phyloP scores from a whole-genome alignment of 2,113 vertebrate genomes.

The Porphyrio hochstetteri region DNA sequence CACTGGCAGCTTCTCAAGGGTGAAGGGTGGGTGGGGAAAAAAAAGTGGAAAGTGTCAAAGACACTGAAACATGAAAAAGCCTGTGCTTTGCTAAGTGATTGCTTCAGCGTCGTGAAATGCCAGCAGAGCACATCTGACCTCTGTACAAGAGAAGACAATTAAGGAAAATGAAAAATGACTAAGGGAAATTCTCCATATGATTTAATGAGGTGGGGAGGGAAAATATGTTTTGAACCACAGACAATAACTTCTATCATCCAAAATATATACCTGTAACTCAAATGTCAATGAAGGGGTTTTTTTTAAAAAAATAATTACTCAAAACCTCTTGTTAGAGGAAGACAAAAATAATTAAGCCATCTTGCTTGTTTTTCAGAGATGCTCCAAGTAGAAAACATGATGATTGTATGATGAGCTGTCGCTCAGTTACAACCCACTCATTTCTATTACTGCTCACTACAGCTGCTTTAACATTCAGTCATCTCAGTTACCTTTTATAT shows the following conservation, averaged over 20 bases:
- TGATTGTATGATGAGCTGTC: constrained; percentile 62
- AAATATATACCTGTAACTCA: not conserved
- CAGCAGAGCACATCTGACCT: constrained; percentile 17
- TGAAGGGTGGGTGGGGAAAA: not conserved
- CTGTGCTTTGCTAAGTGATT: not conserved
- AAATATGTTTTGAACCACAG: not conserved
- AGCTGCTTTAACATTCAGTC: constrained; percentile 46
- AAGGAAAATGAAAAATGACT: not conserved
- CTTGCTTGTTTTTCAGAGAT: constrained; percentile 45
- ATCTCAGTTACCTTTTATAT: constrained; percentile 4
- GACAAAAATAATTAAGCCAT: constrained; percentile 8
- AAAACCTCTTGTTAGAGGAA: constrained; percentile 4
- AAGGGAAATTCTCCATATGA: not conserved
- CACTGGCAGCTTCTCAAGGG: not conserved
- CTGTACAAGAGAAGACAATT: not conserved
- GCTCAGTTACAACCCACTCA: constrained; percentile 54
- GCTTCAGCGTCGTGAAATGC: not conserved
- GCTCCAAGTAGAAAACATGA: constrained; percentile 50
- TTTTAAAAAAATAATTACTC: not conserved
- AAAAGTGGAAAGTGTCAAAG: not conserved
- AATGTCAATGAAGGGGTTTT: not conserved
- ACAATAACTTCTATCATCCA: not conserved
- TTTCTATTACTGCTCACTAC: constrained; percentile 64
- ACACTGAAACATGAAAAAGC: not conserved
- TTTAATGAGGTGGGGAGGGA: not conserved